Evolutionary conservation across 2,888 invertebrate species (phyloP), one percentile per base, ranked within the genome.

Genomic region (Fragum sueziense): DNA sequence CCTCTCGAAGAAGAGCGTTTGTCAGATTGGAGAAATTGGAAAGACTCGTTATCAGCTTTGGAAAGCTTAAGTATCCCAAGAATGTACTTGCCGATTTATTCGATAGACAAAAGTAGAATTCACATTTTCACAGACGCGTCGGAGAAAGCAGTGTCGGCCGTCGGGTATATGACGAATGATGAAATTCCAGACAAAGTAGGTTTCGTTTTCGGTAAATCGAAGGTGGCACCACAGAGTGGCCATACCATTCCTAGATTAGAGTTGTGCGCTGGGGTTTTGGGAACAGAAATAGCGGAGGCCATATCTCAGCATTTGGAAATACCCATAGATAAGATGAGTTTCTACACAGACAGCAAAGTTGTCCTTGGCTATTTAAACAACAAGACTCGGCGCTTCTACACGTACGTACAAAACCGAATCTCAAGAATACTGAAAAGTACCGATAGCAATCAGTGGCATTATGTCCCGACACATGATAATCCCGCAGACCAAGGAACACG

Each of bases 101-200:
- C 7, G 6, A 52, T 20, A 17, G 52, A 7, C 20, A n/a, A 20
- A 52, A 17, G n/a, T 6, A 20, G 20, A 14, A 14, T 52, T 4
- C n/a, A 52, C 20, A 52, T 81, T n/a, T 72, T 72, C 65, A 65
- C 68, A 11, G 84, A 84, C 51, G 84, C 84, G 2, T 80, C 78
- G 20, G 79, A 81, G 65, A 70, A 72, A 27, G 76, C 76, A n/a
- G 79, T 79, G 20, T 37, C 79, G 9, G 80, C 80, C 6, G 76
- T 74, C 20, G 72, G 57, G n/a, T 76, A 72, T 37, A 20, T 33
- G 62, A 29, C 11, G 22, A 59, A 11, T 59, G 59, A 22, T 22
- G 17, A 14, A 14, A 11, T 11, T 33, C 17, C 9, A 29, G 31
- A 33, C 37, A 37, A 37, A 9, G 37, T 37, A 9, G 37, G 37